Evolutionary conservation across 2,113 vertebrate species (phyloP).

Genomic region (Gallinago media): DNA sequence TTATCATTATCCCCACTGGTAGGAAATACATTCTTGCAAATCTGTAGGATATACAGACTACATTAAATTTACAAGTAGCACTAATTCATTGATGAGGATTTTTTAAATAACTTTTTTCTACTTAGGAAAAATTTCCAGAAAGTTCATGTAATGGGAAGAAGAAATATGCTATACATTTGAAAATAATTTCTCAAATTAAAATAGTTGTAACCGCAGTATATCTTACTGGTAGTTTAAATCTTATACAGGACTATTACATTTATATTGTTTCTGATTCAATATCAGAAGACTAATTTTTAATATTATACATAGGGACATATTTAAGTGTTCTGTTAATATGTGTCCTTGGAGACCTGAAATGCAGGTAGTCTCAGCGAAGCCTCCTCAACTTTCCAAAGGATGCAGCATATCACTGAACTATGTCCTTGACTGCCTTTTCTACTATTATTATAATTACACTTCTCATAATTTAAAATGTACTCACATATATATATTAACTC

Average conservation of each 20-base stretch:
- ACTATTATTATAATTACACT: background rate
- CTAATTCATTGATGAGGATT: conserved; percentile 64
- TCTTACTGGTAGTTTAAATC: background rate
- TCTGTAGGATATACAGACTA: conserved; percentile 61
- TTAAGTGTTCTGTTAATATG: background rate
- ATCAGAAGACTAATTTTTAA: background rate
- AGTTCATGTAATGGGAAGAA: background rate
- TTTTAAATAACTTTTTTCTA: background rate
- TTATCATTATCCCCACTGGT: conserved; percentile 67
- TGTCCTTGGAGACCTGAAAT: background rate
- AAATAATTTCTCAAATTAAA: background rate
- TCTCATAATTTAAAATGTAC: background rate
- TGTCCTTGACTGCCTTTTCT: background rate
- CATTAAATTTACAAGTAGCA: conserved; percentile 55
- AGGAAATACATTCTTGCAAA: conserved; percentile 67
- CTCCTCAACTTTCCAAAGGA: background rate
- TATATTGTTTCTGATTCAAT: background rate
- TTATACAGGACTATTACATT: background rate
- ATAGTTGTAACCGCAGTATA: background rate
- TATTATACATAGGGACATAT: background rate
- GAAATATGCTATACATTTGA: background rate
- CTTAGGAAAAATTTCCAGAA: background rate
- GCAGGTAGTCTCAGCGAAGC: background rate
- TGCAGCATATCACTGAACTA: background rate
- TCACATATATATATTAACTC: background rate